Base-by-base conservation (phyloP, 1,140 invertebrate species). In the Trypoxylus dichotomus region DNA sequence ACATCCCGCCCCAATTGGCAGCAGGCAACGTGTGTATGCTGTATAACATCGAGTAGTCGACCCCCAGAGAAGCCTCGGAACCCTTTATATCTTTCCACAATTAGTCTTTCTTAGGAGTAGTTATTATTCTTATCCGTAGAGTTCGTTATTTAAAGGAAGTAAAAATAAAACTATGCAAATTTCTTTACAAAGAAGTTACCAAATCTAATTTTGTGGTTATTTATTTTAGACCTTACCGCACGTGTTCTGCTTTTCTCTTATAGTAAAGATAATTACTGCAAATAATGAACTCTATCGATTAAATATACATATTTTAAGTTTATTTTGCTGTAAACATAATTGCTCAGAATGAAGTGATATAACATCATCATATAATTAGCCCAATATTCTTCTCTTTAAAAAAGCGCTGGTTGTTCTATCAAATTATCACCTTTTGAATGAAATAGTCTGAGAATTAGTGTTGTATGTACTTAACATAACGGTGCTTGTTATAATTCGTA, bases 31-130 rank as follows among this genome's bases (percentile, higher is more conserved):
- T 58, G 6, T 58, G 47, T 21, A 58, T 58, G 47, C 47, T 58
- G 47, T 58, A 58, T 58, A 58, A 58, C 47, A 58, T 58, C 47
- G 47, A 58, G 47, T 58, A 58, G 47, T 58, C 47, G 47, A 58
- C 47, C 47, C 47, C 47, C 47, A 58, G 47, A n/a, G 15, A 58
- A 58, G 47, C 47, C 47, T 58, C 47, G 47, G 47, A 58, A 58
- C 47, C 47, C 47, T 58, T 10, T 58, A 58, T 58, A 58, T 58
- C 47, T 58, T 58, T 58, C 47, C 47, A 8, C 15, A 5, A 58
- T 11, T 58, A 58, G 21, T 58, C 47, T 58, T 58, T 58, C 47
- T 58, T 58, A 58, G 15, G 0, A 19, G 5, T 58, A 58, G 21
- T 58, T 58, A 58, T 58, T 58, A 58, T 58, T 58, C 1, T n/a